Conservation (phyloP, 2,888 invertebrate genomes). For the Drosophila sordidapex region DNA sequence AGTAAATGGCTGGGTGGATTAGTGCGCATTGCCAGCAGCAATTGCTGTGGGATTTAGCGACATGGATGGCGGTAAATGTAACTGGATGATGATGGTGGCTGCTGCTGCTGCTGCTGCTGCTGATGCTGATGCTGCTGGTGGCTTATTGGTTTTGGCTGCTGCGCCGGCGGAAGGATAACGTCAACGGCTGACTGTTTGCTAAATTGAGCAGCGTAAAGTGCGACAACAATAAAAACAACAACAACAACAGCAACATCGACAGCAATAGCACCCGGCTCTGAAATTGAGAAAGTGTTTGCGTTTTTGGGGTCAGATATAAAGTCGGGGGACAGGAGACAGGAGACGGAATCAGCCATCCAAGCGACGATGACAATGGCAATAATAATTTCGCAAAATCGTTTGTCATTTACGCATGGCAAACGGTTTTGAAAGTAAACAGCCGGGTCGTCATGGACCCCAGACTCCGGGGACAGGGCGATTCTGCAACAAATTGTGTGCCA, state of each 20-base stretch:
- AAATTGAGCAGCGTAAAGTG: constrained; percentile 82
- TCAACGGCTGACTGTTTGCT: constrained; percentile 79
- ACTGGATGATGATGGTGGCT: constrained; percentile 36
- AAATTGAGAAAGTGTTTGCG: constrained; percentile 58
- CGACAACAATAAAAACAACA: constrained; percentile 56
- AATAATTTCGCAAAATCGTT: constrained; percentile 81
- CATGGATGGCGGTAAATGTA: constrained; percentile 58
- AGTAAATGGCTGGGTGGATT: constrained; percentile 63
- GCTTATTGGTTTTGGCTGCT: constrained; percentile 77
- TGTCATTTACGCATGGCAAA: constrained; percentile 82
- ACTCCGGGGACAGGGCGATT: constrained; percentile 10
- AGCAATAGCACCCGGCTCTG: constrained; percentile 6
- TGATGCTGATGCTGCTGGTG: constrained; percentile 54
- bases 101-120: constrained; percentile 31
- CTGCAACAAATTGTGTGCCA: constrained; percentile 7
- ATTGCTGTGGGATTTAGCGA: constrained; percentile 78
- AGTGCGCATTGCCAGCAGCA: constrained; percentile 73
- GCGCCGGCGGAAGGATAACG: constrained; percentile 79
- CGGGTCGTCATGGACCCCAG: constrained; percentile 66
- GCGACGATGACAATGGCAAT: constrained; percentile 78
- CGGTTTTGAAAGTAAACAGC: constrained; percentile 81
- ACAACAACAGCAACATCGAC: constrained; percentile 3
- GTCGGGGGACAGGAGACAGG: background rate
- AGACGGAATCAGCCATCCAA: constrained; percentile 41
- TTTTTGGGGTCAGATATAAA: constrained; percentile 36